A percentile compares a stretch with the other conserved stretches of the same genome.
phyloP scores from a whole-genome alignment of 2,113 vertebrate genomes.

The Tupaia chinensis region DNA sequence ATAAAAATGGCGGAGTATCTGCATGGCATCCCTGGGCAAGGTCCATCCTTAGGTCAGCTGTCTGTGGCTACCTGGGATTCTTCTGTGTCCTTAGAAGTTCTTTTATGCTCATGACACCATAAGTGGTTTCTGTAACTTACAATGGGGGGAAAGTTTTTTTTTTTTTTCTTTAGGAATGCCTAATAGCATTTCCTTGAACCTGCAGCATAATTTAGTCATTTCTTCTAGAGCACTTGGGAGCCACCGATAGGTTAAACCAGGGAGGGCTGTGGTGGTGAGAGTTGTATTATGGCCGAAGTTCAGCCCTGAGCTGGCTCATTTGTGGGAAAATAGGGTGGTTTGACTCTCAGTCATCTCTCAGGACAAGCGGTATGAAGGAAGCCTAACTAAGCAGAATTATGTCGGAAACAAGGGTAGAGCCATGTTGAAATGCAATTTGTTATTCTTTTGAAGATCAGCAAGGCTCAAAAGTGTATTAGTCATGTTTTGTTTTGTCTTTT shows the following conservation, averaged over 20 bases:
- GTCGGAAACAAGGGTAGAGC: neutral
- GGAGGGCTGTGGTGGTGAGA: neutral
- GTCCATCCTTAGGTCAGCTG: neutral
- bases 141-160: neutral
- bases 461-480: neutral
- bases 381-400: neutral
- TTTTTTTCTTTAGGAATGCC: neutral
- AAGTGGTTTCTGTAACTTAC: neutral
- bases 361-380: neutral
- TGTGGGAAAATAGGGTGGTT: neutral
- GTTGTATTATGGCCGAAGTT: neutral
- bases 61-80: neutral
- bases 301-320: neutral
- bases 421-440: neutral
- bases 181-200: conserved; percentile 7
- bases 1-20: neutral
- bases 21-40: fast-evolving
- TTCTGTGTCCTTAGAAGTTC: neutral
- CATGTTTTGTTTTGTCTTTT: neutral
- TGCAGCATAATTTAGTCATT: neutral
- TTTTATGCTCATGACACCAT: neutral
- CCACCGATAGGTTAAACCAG: neutral
- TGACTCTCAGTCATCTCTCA: neutral
- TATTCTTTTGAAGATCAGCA: neutral
- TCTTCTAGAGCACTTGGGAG: neutral